Percentiles rank a stretch among this genome's conserved stretches.
These are phyloP conservation scores for Orbicella faveolata DNA, from an alignment of 64 coral and sea anemone genomes.

Conservation along the genomic window DNA sequence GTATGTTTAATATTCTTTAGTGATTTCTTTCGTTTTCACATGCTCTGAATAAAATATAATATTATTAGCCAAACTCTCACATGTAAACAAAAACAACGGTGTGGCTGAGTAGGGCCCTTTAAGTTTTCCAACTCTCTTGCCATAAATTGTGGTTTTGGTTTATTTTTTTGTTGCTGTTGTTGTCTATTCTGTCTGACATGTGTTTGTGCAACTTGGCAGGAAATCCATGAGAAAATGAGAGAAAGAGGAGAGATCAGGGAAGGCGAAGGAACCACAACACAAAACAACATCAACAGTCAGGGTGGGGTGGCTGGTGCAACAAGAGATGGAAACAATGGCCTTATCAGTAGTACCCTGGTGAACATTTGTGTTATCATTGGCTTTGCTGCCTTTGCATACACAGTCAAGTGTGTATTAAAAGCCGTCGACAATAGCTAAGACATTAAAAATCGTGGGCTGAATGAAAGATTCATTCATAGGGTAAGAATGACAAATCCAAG, in stretches of 20 bases:
- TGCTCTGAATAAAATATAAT: too few species aligned
- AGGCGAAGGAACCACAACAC: not conserved
- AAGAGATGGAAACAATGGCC: conserved; percentile 63
- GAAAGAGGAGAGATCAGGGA: conserved; percentile 43
- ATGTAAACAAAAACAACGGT: too few species aligned
- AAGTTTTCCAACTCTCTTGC: too few species aligned
- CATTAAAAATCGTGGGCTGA: not conserved
- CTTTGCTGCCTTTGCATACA: conserved; percentile 96
- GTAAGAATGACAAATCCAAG: too few species aligned
- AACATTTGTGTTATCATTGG: conserved; percentile 94
- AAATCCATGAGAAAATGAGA: conserved; percentile 60
- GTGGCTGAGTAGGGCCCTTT: too few species aligned
- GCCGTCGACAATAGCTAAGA: conserved; percentile 87
- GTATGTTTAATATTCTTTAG: too few species aligned
- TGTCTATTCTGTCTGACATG: not conserved
- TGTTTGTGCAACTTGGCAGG: conserved; percentile 1
- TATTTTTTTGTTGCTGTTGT: too few species aligned
- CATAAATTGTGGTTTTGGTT: too few species aligned
- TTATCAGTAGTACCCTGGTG: conserved; percentile 88
- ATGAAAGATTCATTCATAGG: not conserved
- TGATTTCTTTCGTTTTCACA: too few species aligned
- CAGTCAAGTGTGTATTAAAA: conserved; percentile 92
- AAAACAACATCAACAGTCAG: not conserved
- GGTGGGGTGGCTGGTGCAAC: conserved; percentile 34
- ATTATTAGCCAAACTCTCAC: too few species aligned